Evolutionary conservation across 2,888 invertebrate species (phyloP).

Genomic region (Eupithecia vulgata): DNA sequence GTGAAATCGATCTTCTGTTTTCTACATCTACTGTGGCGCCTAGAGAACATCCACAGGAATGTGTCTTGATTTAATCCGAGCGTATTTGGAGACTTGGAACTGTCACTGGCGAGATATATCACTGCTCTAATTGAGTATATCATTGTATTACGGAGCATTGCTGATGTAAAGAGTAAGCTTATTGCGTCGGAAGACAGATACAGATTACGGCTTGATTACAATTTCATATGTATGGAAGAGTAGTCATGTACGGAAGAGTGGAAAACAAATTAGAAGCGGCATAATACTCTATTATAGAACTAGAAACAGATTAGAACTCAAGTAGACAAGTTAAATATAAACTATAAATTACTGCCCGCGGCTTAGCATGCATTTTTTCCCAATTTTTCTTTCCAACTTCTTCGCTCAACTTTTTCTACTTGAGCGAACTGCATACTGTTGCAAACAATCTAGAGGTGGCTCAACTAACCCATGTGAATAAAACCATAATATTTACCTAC

Average conservation of each 20-base stretch:
- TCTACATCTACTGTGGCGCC: conserved; percentile 13
- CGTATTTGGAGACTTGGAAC: conserved; percentile 53
- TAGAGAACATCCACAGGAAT: conserved; percentile 60
- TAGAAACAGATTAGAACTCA: too few species aligned
- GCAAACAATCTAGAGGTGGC: not conserved
- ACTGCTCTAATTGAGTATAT: conserved; percentile 63
- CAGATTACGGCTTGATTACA: conserved; percentile 7
- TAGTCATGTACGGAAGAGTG: not conserved
- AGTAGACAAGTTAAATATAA: too few species aligned
- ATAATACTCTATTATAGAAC: not conserved
- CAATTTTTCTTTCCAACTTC: too few species aligned
- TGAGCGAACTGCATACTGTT: too few species aligned
- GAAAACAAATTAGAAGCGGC: not conserved
- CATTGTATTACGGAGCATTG: conserved; percentile 50
- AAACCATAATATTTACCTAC: not conserved
- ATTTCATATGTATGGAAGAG: not conserved
- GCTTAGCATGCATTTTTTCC: too few species aligned
- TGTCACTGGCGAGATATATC: conserved; percentile 64
- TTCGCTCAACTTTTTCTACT: too few species aligned
- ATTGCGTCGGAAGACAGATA: conserved; percentile 15
- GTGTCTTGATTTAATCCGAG: conserved; percentile 63
- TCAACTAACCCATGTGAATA: not conserved
- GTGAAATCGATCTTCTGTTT: not conserved
- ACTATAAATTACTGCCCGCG: too few species aligned
- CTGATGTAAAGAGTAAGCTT: conserved; percentile 15